Conservation (phyloP, 2,113 vertebrate species). For the Epinephelus cyanopodus region DNA sequence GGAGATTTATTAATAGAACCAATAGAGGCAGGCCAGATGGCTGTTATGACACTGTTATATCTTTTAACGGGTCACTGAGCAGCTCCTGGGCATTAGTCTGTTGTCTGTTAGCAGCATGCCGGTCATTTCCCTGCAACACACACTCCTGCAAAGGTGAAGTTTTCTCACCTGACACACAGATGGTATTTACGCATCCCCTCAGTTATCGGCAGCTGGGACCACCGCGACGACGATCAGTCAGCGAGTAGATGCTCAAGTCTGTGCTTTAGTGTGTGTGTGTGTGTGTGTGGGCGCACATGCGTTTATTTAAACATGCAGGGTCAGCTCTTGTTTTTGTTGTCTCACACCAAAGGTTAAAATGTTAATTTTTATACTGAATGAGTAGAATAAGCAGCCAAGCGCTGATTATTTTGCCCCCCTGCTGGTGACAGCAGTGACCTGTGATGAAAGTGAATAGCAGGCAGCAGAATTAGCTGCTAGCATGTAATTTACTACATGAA, state of each 20-base stretch:
- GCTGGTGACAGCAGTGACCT: slow-evolving; percentile 42
- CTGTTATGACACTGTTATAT: slow-evolving; percentile 69
- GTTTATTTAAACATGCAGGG: slow-evolving; percentile 4
- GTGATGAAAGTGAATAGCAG: slow-evolving; percentile 39
- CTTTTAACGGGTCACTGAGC: slow-evolving; percentile 64
- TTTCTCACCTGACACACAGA: slow-evolving; percentile 69
- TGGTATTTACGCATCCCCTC: slow-evolving; percentile 65
- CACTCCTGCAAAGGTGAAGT: slow-evolving; percentile 47
- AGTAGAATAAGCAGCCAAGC: slow-evolving; percentile 29
- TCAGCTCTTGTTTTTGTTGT: slow-evolving; percentile 45
- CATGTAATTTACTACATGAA: slow-evolving; percentile 7
- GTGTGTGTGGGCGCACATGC: background rate
- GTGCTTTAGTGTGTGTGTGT: slow-evolving; percentile 1
- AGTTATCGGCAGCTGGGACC: slow-evolving; percentile 61
- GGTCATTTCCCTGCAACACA: slow-evolving; percentile 59
- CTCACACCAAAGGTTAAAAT: slow-evolving; percentile 14
- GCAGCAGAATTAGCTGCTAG: slow-evolving; percentile 7
- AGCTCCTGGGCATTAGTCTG: slow-evolving; percentile 59
- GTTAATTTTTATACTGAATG: slow-evolving; percentile 24
- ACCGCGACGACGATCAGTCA: slow-evolving; percentile 35
- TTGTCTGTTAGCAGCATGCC: slow-evolving; percentile 60
- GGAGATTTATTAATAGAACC: slow-evolving; percentile 62
- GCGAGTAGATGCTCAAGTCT: slow-evolving; percentile 10
- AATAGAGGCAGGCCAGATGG: slow-evolving; percentile 70
- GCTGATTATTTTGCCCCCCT: slow-evolving; percentile 31